These are phyloP conservation scores for Ceramica pisi DNA, from an alignment of 2,888 invertebrate species.

Conservation along the genomic window DNA sequence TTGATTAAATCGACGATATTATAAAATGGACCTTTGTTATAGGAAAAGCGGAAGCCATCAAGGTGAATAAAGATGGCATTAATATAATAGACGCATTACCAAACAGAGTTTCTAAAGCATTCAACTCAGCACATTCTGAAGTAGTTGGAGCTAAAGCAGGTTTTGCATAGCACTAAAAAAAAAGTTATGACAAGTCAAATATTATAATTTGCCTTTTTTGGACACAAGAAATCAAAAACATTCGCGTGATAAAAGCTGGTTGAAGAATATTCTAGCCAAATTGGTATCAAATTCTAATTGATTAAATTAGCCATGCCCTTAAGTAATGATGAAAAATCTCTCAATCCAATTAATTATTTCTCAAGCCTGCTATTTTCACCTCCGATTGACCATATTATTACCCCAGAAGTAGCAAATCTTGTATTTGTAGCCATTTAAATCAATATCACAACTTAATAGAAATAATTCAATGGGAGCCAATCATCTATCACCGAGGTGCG, in stretches of 20 bases:
- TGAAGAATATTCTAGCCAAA: not conserved
- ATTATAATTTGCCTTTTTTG: not conserved
- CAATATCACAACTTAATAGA: conserved; percentile 57
- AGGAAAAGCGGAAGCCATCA: not conserved
- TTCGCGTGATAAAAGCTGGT: not conserved
- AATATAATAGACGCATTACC: not conserved
- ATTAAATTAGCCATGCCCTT: not conserved
- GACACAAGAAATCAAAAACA: not conserved
- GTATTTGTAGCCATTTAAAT: conserved; percentile 28
- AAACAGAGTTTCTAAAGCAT: not conserved
- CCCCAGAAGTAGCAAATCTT: conserved; percentile 25
- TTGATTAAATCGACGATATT: conserved; percentile 24
- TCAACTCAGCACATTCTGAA: not conserved
- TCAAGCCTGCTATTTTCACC: conserved; percentile 1
- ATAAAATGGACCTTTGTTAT: not conserved
- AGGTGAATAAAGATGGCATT: not conserved
- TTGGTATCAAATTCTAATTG: not conserved
- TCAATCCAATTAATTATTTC: conserved; percentile 1
- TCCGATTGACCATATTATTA: conserved; percentile 4
- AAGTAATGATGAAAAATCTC: not conserved
- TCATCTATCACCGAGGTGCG: conserved; percentile 65
- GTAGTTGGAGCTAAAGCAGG: too few relatives aligned
- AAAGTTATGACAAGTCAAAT: not conserved
- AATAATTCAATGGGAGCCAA: conserved; percentile 65
- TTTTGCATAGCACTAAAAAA: too few relatives aligned